These are phyloP conservation scores for Littorina saxatilis DNA, from an alignment of 1,140 invertebrate genomes.

Conservation along the genomic window DNA sequence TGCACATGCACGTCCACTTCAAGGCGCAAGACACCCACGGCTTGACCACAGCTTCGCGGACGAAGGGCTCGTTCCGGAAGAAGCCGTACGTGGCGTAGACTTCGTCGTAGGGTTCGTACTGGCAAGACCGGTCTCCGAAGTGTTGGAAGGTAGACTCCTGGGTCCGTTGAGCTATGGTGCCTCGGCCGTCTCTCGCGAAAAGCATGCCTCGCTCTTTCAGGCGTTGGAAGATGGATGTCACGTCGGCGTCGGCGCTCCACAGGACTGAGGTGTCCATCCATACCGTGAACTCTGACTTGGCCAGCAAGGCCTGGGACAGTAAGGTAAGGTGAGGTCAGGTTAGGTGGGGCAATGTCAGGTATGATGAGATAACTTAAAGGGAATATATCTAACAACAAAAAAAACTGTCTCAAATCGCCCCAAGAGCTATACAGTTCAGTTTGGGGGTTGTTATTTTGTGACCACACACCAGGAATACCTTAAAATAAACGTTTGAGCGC, in stretches of 20 bases:
- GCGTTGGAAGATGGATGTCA: not conserved
- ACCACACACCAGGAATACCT: too few species aligned
- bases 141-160: not conserved
- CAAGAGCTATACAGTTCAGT: too few species aligned
- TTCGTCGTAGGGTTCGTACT: not conserved
- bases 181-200: not conserved
- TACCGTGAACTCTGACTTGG: too few species aligned
- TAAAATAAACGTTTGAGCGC: too few species aligned
- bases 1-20: not conserved
- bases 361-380: too few species aligned
- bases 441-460: too few species aligned
- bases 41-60: not conserved
- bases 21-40: not conserved
- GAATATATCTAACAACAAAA: too few species aligned
- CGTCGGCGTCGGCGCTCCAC: not conserved
- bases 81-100: not conserved
- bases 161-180: not conserved
- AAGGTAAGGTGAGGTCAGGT: too few species aligned
- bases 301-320: too few species aligned
- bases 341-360: too few species aligned
- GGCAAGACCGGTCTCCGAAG: not conserved
- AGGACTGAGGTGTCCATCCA: too few species aligned
- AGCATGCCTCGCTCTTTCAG: not conserved
- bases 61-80: not conserved
- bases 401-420: too few species aligned